Evolutionary conservation across 1,140 invertebrate genomes (phyloP).

Genomic region (Apis cerana): DNA sequence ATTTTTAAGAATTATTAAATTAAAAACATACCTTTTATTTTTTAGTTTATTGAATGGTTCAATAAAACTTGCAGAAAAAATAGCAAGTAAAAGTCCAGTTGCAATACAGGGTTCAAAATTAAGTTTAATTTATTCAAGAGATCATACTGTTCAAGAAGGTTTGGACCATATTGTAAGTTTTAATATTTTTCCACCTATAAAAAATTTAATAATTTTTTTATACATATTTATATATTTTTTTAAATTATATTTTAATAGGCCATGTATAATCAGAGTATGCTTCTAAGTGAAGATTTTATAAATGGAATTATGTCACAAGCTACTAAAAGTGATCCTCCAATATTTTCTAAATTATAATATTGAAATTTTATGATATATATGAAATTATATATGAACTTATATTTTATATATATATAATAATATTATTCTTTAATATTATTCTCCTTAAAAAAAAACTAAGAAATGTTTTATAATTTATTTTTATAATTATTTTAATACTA

Average conservation of each 20-base stretch:
- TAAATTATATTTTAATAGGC: conserved; percentile 80
- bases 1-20: conserved; percentile 37
- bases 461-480: conserved; percentile 23
- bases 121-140: conserved; percentile 92
- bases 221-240: conserved; percentile 38
- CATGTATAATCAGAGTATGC: conserved; percentile 89
- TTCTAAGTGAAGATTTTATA: conserved; percentile 95
- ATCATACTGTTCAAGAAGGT: conserved; percentile 92
- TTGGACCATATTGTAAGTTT: conserved; percentile 92
- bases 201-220: conserved; percentile 34
- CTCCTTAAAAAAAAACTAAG: neutral
- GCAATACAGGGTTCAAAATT: conserved; percentile 95
- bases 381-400: neutral
- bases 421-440: conserved; percentile 21
- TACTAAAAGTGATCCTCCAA: conserved; percentile 86
- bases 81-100: conserved; percentile 96
- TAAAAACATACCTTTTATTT: conserved; percentile 41
- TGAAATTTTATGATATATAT: neutral
- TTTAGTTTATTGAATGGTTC: conserved; percentile 87
- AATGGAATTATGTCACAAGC: conserved; percentile 89
- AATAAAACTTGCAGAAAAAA: conserved; percentile 87
- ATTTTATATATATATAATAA: conserved; percentile 8
- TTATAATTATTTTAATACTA: conserved; percentile 16
- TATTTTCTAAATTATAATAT: conserved; percentile 87
- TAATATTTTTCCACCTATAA: conserved; percentile 67